These are phyloP conservation scores for Agelaius phoeniceus DNA, from an alignment of 2,113 vertebrate species.

Conservation along the genomic window DNA sequence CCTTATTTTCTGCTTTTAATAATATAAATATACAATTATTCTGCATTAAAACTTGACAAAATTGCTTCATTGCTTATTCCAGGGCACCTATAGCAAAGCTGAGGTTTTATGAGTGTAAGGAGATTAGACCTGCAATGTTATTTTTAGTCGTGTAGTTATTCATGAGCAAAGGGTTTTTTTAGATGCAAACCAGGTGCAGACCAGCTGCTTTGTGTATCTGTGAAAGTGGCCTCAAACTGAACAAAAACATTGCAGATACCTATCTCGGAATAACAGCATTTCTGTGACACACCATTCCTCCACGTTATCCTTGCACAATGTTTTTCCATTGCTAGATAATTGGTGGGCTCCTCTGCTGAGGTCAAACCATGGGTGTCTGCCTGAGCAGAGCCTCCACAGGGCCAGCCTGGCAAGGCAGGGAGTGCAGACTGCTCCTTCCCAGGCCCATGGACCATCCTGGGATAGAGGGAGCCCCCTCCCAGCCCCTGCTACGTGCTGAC, in stretches of 20 bases:
- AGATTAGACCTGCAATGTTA: constrained; percentile 7
- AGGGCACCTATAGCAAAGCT: not conserved
- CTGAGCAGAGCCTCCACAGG: not conserved
- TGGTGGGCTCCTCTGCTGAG: not conserved
- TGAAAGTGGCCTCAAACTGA: not conserved
- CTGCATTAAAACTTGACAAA: not conserved
- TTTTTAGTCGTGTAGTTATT: not conserved
- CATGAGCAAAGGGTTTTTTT: not conserved
- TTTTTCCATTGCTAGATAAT: not conserved
- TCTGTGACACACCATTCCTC: not conserved
- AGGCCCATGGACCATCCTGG: not conserved
- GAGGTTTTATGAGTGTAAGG: not conserved
- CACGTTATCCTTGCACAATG: accelerated
- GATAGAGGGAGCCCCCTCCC: accelerated
- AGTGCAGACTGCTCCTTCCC: not conserved
- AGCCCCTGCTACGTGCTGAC: not conserved
- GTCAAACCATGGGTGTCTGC: not conserved
- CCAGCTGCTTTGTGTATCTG: not conserved
- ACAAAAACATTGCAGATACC: not conserved
- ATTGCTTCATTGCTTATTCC: not conserved
- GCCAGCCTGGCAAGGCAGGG: accelerated
- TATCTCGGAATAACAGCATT: not conserved
- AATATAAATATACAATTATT: not conserved
- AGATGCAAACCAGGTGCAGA: constrained; percentile 30
- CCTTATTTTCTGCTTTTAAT: not conserved